Evolutionary conservation across 2,113 vertebrate genomes (phyloP), one percentile per base, ranked within the genome.

Genomic region (Callorhinus ursinus): DNA sequence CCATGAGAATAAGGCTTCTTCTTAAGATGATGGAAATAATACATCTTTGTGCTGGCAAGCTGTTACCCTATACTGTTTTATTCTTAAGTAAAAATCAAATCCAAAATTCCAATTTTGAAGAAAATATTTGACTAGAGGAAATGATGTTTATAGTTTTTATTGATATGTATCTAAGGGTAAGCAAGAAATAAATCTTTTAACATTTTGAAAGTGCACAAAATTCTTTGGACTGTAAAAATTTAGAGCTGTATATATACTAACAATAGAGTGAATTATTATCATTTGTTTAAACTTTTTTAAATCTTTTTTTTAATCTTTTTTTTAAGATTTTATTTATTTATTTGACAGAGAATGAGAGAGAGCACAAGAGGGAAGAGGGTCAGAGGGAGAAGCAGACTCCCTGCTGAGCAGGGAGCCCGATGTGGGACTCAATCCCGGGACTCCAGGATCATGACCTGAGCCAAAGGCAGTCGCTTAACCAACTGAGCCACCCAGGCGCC

Each of bases 21-120:
- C 33, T 83, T 86, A 86, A 84, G 4, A 55, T 93, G 80, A 90
- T 11, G 74, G n/a, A 92, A 90, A 67, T 80, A 88, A 69, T 39
- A 74, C 61, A 74, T 28, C 49, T 86, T 51, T 57, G 39, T 69
- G 22, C 26, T 79, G 42, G 42, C 2, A 36, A 95, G 49, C 12
- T 77, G 5, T 39, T 49, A n/a, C 3, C 12, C n/a, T 63, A 31
- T 49, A 46, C 15, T 87, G 14, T 18, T 81, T 65, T 46, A 61
- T 72, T 90, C 2, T 94, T 88, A 36, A 85, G 9, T 65, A 21
- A 96, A 95, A 96, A 63, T 4, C 15, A 76, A 93, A 91, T 95
- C 84, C 59, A 81, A 33, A 84, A 84, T 65, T 90, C 76, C 7
- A 49, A 63, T 53, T 98, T 86, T 71, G 33, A 89, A 77, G 10